phyloP scores from a whole-genome alignment of 2,888 invertebrate species.

The Pediacus dermestoides region DNA sequence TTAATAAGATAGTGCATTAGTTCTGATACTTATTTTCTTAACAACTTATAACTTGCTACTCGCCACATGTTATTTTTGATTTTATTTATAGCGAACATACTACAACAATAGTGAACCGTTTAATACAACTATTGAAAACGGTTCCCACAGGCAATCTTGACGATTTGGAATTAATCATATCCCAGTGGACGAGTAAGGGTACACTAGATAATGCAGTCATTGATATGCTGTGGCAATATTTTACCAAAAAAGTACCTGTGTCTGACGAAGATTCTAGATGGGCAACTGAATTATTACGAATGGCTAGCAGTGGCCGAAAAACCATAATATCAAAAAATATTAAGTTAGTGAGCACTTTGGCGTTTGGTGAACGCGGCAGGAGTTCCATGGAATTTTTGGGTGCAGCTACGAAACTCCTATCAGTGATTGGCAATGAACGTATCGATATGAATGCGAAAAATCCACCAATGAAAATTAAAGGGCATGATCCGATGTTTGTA shows the following conservation, averaged over 20 bases:
- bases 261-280: constrained; percentile 68
- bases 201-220: constrained; percentile 53
- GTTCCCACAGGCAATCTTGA: constrained; percentile 59
- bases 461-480: constrained; percentile 44
- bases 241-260: constrained; percentile 64
- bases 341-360: constrained; percentile 64
- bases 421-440: constrained; percentile 49
- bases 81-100: constrained; percentile 51
- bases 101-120: constrained; percentile 56
- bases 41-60: too few species aligned
- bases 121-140: constrained; percentile 56
- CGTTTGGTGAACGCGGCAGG: constrained; percentile 57
- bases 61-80: too few species aligned
- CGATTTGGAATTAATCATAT: constrained; percentile 60
- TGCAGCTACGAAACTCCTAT: constrained; percentile 58
- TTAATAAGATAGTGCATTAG: too few species aligned
- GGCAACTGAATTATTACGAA: constrained; percentile 72
- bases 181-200: constrained; percentile 59
- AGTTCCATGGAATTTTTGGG: constrained; percentile 56
- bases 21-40: too few species aligned
- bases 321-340: constrained; percentile 53
- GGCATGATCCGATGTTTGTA: constrained; percentile 56
- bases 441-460: constrained; percentile 41
- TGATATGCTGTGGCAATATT: constrained; percentile 81
- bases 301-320: constrained; percentile 57